phyloP scores from a whole-genome alignment of 2,888 invertebrate species.

The Polyploca ridens region DNA sequence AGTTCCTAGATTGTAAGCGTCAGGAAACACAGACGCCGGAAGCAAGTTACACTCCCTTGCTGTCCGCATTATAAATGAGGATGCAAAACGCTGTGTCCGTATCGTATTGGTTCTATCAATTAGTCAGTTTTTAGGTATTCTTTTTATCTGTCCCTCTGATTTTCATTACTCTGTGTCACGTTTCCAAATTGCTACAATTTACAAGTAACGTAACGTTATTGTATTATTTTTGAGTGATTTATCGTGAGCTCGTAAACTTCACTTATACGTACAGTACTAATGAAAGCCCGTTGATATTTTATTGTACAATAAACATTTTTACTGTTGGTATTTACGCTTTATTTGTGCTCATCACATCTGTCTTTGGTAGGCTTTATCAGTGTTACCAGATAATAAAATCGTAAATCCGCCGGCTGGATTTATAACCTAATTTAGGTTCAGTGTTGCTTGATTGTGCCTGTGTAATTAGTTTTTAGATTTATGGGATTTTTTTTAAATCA shows the following conservation, averaged over 20 bases:
- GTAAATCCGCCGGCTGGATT: constrained; percentile 28
- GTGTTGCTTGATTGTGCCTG: constrained; percentile 1
- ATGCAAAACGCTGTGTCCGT: too few species aligned
- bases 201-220: constrained; percentile 19
- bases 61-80: too few species aligned
- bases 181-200: constrained; percentile 2
- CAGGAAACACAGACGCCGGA: too few species aligned
- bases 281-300: constrained; percentile 62
- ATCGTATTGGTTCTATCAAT: too few species aligned
- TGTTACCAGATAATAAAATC: constrained; percentile 29
- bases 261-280: constrained; percentile 48
- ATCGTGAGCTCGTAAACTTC: constrained; percentile 49
- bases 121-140: too few species aligned
- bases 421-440: constrained; percentile 29
- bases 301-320: constrained; percentile 65
- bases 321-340: constrained; percentile 48
- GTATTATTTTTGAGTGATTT: constrained; percentile 35
- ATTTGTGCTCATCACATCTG: constrained; percentile 12
- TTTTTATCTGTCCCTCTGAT: background rate
- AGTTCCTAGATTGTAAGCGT: too few species aligned
- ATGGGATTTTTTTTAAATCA: background rate
- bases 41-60: too few species aligned
- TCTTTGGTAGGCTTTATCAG: constrained; percentile 28
- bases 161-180: background rate
- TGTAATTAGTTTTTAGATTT: constrained; percentile 4